phyloP scores from a whole-genome alignment of 2,113 vertebrate species.

The Pungitius pungitius region DNA sequence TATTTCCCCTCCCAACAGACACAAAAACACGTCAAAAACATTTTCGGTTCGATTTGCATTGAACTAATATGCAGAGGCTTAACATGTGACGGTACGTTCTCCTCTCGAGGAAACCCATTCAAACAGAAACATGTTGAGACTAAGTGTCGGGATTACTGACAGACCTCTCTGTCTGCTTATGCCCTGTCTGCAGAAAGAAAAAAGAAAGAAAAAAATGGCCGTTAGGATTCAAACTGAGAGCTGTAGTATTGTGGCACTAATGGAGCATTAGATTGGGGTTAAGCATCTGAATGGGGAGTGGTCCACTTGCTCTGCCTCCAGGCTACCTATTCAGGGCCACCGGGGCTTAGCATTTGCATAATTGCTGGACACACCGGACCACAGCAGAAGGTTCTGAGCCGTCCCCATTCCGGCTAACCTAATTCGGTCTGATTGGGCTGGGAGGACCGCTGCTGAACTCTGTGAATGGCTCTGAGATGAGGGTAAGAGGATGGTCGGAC shows the following conservation, averaged over 20 bases:
- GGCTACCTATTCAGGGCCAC: constrained; percentile 62
- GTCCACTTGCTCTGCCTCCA: constrained; percentile 64
- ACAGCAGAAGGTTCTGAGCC: constrained; percentile 59
- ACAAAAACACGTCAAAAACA: constrained; percentile 6
- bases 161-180: constrained; percentile 58
- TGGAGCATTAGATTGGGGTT: constrained; percentile 81
- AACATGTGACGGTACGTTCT: constrained; percentile 39
- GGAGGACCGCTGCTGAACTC: constrained; percentile 62
- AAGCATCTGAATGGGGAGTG: constrained; percentile 75
- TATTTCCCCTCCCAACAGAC: background rate
- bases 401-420: constrained; percentile 59
- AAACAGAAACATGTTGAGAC: constrained; percentile 58
- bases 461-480: constrained; percentile 43
- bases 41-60: constrained; percentile 31
- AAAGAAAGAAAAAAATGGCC: constrained; percentile 23
- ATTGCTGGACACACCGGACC: constrained; percentile 73
- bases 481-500: constrained; percentile 27
- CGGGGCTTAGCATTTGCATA: constrained; percentile 76
- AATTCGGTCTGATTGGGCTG: constrained; percentile 70
- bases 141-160: constrained; percentile 56
- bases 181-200: constrained; percentile 20
- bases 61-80: constrained; percentile 23
- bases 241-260: constrained; percentile 73
- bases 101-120: constrained; percentile 43
- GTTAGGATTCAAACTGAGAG: constrained; percentile 65